Evolutionary conservation across 1,140 invertebrate genomes (phyloP).

Genomic region (Drosophila bifasciata): DNA sequence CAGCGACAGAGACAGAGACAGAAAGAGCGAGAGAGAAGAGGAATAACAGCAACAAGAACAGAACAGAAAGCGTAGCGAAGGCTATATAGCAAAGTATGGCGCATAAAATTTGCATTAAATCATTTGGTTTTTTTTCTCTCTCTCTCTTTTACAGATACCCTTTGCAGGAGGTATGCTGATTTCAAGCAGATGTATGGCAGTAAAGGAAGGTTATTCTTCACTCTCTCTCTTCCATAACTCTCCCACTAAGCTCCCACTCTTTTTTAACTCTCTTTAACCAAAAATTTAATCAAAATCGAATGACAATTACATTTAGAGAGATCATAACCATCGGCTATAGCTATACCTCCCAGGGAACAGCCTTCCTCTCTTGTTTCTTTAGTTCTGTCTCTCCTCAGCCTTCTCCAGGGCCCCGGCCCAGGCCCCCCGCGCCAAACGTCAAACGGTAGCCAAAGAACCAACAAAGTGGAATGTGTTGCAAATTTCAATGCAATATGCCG

Average conservation of each 20-base stretch:
- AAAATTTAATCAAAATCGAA: too few relatives aligned
- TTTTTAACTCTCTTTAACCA: too few relatives aligned
- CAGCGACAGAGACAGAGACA: slow-evolving; percentile 6
- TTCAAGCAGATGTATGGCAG: too few relatives aligned
- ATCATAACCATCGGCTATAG: too few relatives aligned
- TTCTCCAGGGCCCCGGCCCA: slow-evolving; percentile 1
- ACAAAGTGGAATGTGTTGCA: slow-evolving; percentile 76
- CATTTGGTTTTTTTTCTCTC: slow-evolving; percentile 57
- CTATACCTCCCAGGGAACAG: too few relatives aligned
- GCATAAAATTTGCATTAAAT: slow-evolving; percentile 81
- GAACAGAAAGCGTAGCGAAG: slow-evolving; percentile 5
- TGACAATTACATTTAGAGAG: too few relatives aligned
- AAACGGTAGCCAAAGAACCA: slow-evolving; percentile 74
- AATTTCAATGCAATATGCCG: slow-evolving; percentile 78
- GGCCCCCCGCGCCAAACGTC: slow-evolving; percentile 53
- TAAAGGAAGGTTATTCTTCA: too few relatives aligned
- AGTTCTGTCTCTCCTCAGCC: slow-evolving; percentile 3
- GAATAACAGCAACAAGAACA: slow-evolving; percentile 8
- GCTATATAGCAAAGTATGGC: slow-evolving; percentile 59
- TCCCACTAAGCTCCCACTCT: too few relatives aligned
- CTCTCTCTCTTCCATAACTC: too few relatives aligned
- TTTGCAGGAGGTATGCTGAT: too few relatives aligned
- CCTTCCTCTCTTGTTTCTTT: slow-evolving; percentile 6
- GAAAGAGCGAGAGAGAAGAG: neutral
- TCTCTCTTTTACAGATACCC: slow-evolving; percentile 8